Evolutionary conservation across 2,888 invertebrate genomes (phyloP), one percentile per base, ranked within the genome.

Genomic region (Hypercompe scribonia): DNA sequence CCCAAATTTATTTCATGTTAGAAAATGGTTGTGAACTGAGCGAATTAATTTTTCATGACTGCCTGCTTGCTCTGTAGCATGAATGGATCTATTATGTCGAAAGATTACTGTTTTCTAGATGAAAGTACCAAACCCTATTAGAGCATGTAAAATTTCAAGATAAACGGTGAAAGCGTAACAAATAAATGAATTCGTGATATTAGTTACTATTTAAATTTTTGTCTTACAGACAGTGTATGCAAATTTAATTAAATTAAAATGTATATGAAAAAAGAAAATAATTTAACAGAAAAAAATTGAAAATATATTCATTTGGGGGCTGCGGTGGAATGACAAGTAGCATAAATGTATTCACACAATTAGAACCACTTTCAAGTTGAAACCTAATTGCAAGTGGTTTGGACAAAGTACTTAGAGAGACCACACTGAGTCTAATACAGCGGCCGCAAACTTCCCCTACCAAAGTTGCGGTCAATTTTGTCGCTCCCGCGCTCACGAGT

Each of bases 221-320:
- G 21, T 2, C 11, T 54, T 54, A 21, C 24, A n/a, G 10, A 21
- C 10, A 54, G 3, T n/a, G 10, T 54, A 54, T 54, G 54, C 11
- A n/a, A n/a, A 54, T 54, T n/a, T n/a, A n/a, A n/a, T n/a, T 10
- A n/a, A 54, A 54, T 54, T n/a, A n/a, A 54, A 54, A 54, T 54
- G n/a, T 54, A n/a, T n/a, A 54, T 54, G 54, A n/a, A 54, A n/a
- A 42, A 54, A 54, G 54, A n/a, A 54, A 54, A n/a, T 54, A 54
- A 54, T 54, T n/a, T 13, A 58, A 58, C n/a, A 58, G 1, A 58
- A 28, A 58, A 3, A 58, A n/a, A n/a, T n/a, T 28, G 13, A 58
- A 58, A n/a, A 54, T 54, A 11, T 10, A 24, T 2, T 0, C 28
- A 58, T 58, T 46, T 13, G 58, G 5, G 58, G 15, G 15, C 28